Evolutionary conservation across 2,888 invertebrate genomes (phyloP).

Genomic region (Podotricha telesiphe): DNA sequence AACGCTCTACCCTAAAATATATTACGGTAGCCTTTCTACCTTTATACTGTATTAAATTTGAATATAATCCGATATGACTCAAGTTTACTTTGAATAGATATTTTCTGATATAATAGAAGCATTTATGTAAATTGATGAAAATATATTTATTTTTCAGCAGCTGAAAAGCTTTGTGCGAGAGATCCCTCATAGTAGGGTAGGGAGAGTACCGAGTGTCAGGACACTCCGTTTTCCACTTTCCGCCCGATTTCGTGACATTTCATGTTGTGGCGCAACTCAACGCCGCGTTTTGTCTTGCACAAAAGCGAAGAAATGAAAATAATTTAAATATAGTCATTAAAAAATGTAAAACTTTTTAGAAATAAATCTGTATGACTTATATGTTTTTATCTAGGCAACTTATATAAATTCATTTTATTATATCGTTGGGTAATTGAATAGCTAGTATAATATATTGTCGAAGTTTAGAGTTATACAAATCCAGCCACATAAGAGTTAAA

Average conservation of each 20-base stretch:
- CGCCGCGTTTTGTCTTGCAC: no score
- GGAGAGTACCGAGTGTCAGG: no score
- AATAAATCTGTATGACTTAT: neutral
- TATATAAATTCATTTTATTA: neutral
- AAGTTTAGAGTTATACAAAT: neutral
- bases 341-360: neutral
- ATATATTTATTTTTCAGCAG: no score
- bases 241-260: no score
- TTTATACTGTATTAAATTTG: neutral
- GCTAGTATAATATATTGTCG: neutral
- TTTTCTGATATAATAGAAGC: conserved; percentile 1
- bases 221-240: no score
- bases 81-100: conserved; percentile 7
- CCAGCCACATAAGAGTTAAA: neutral
- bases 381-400: conserved; percentile 2
- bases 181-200: no score
- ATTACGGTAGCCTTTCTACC: neutral
- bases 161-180: no score
- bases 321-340: no score
- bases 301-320: no score
- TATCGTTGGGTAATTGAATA: conserved; percentile 7
- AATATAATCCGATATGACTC: neutral
- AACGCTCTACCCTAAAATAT: conserved; percentile 10
- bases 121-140: neutral
- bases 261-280: no score